These are phyloP conservation scores for Oceanites oceanicus DNA, from an alignment of 2,113 vertebrate species.

Conservation along the genomic window DNA sequence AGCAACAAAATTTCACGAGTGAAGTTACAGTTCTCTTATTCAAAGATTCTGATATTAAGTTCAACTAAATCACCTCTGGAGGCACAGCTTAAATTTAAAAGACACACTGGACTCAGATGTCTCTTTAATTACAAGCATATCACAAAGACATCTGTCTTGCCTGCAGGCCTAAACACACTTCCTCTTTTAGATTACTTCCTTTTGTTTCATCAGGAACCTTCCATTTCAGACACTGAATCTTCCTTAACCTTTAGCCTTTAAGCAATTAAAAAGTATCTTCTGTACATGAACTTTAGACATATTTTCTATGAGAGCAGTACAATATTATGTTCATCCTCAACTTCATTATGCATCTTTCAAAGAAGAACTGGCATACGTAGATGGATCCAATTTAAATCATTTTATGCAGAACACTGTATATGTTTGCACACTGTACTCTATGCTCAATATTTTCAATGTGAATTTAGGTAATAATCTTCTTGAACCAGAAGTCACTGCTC, in stretches of 20 bases:
- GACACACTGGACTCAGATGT: neutral
- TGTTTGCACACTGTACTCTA: neutral
- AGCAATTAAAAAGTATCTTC: neutral
- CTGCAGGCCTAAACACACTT: neutral
- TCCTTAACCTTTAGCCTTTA: neutral
- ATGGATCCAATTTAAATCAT: neutral
- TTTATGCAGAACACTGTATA: neutral
- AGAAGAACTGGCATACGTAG: neutral
- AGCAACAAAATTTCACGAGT: neutral
- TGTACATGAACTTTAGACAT: neutral
- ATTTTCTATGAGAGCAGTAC: neutral
- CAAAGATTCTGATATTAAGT: neutral
- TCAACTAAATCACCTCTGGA: neutral
- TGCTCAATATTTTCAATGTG: neutral
- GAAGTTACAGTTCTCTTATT: neutral
- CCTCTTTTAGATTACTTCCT: neutral
- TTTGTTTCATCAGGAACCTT: neutral
- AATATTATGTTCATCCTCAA: neutral
- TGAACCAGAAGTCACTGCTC: neutral
- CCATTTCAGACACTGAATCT: neutral
- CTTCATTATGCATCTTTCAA: neutral
- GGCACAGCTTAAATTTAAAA: neutral
- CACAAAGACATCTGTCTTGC: neutral
- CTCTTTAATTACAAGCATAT: neutral
- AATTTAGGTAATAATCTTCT: neutral